Percentiles rank a stretch among this genome's conserved stretches.
These are phyloP conservation scores for Panorpa germanica DNA, from an alignment of 2,888 invertebrate genomes.

Conservation along the genomic window DNA sequence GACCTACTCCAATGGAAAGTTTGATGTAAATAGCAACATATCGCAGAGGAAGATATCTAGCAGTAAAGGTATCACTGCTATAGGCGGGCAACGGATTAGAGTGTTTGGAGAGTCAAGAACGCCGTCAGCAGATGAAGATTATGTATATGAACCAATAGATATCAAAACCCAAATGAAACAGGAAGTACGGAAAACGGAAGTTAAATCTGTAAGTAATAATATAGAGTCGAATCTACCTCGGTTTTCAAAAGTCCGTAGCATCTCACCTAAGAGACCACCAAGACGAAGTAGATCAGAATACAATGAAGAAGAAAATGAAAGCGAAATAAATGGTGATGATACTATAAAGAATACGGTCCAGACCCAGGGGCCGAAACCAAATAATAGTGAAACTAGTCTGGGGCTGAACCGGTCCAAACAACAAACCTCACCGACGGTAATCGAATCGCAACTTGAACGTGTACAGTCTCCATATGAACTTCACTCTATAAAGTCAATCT, in stretches of 20 bases:
- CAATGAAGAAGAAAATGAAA: slow-evolving; percentile 23
- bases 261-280: slow-evolving; percentile 43
- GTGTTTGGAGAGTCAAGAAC: slow-evolving; percentile 30
- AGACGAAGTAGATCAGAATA: slow-evolving; percentile 30
- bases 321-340: slow-evolving; percentile 12
- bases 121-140: slow-evolving; percentile 24
- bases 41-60: slow-evolving; percentile 10
- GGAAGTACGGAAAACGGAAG: slow-evolving; percentile 3
- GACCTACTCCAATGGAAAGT: slow-evolving; percentile 10
- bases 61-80: slow-evolving; percentile 37
- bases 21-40: slow-evolving; percentile 12
- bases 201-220: slow-evolving; percentile 6
- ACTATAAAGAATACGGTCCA: slow-evolving; percentile 10
- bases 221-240: slow-evolving; percentile 7
- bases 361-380: slow-evolving; percentile 30
- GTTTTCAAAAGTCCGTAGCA: slow-evolving; percentile 11
- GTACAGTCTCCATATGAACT: too few species aligned
- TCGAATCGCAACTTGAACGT: too few species aligned
- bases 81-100: slow-evolving; percentile 48
- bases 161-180: slow-evolving; percentile 9
- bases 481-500: slow-evolving; percentile 34
- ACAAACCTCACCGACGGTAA: slow-evolving; percentile 20
- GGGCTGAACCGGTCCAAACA: slow-evolving; percentile 16
- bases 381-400: slow-evolving; percentile 24
- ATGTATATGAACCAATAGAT: slow-evolving; percentile 27